phyloP scores from a whole-genome alignment of 2,113 vertebrate genomes.

The Pluvialis apricaria region DNA sequence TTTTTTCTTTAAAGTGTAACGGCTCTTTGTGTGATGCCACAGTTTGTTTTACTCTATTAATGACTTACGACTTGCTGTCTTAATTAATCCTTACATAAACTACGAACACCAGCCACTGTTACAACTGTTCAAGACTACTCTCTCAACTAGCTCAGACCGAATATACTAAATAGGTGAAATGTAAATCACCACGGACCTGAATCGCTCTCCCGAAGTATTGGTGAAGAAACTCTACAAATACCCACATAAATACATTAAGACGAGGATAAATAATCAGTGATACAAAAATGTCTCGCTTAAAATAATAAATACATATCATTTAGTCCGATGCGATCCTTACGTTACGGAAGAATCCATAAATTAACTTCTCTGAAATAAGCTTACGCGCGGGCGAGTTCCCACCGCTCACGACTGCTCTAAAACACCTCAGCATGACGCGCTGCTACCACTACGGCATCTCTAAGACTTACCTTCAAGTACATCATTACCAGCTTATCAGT shows the following conservation, averaged over 20 bases:
- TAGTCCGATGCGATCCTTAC: conserved; percentile 83
- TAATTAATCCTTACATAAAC: conserved; percentile 84
- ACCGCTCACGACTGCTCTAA: conserved; percentile 67
- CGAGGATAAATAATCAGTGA: conserved; percentile 98
- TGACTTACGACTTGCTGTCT: conserved; percentile 84
- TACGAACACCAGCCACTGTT: conserved; percentile 87
- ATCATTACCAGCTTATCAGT: conserved; percentile 80
- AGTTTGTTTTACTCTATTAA: conserved; percentile 79
- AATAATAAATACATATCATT: conserved; percentile 97
- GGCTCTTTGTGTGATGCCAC: conserved; percentile 67
- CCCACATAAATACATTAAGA: conserved; percentile 95
- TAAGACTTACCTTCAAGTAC: conserved; percentile 97
- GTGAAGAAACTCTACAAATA: conserved; percentile 86
- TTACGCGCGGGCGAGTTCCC: conserved; percentile 68
- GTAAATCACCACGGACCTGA: conserved; percentile 76
- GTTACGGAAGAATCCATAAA: conserved; percentile 86
- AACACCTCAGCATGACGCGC: conserved; percentile 80
- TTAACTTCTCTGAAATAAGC: conserved; percentile 79
- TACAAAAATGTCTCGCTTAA: conserved; percentile 88
- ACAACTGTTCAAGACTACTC: conserved; percentile 86
- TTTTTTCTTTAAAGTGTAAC: conserved; percentile 49
- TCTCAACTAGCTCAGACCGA: conserved; percentile 81
- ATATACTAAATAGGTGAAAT: conserved; percentile 86
- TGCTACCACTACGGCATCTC: conserved; percentile 81
- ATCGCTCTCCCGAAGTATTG: conserved; percentile 79